Percentiles rank a stretch among this genome's conserved stretches.
phyloP scores from a whole-genome alignment of 2,113 vertebrate species.

The Ia io region DNA sequence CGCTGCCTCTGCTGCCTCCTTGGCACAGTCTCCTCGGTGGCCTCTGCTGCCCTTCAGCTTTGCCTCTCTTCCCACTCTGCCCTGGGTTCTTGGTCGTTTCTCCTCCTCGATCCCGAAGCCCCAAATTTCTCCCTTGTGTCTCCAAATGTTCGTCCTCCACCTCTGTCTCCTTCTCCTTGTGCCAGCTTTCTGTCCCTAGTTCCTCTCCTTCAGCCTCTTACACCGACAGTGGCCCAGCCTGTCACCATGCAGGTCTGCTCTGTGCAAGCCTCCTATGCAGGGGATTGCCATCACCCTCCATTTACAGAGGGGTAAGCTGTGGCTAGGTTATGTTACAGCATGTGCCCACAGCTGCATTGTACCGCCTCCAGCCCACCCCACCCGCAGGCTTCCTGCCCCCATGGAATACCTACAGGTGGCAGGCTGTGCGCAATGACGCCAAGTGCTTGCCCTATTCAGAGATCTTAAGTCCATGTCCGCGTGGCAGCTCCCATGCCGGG shows the following conservation, averaged over 20 bases:
- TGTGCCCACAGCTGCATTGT: not conserved
- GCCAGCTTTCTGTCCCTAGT: not conserved
- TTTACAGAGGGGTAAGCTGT: not conserved
- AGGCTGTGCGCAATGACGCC: not conserved
- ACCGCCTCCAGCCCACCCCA: not conserved
- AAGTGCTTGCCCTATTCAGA: not conserved
- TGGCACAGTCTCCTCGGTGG: rapidly evolving
- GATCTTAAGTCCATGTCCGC: not conserved
- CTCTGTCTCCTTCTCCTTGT: not conserved
- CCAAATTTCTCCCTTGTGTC: not conserved
- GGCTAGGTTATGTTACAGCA: not conserved
- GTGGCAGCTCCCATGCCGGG: rapidly evolving
- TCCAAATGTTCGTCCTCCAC: not conserved
- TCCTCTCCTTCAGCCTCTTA: not conserved
- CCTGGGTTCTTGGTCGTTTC: not conserved
- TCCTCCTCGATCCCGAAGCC: not conserved
- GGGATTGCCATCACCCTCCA: not conserved
- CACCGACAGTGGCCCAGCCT: too few relatives aligned
- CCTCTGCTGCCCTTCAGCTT: not conserved
- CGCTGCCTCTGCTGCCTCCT: not conserved
- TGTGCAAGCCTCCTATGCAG: not conserved
- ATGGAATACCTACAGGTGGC: not conserved
- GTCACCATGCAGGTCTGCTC: not conserved
- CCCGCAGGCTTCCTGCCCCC: not conserved
- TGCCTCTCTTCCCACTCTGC: not conserved